Percentiles rank a stretch among this genome's conserved stretches.
Evolutionary conservation across 2,113 vertebrate species (phyloP).

Genomic region (Dasypus novemcinctus): DNA sequence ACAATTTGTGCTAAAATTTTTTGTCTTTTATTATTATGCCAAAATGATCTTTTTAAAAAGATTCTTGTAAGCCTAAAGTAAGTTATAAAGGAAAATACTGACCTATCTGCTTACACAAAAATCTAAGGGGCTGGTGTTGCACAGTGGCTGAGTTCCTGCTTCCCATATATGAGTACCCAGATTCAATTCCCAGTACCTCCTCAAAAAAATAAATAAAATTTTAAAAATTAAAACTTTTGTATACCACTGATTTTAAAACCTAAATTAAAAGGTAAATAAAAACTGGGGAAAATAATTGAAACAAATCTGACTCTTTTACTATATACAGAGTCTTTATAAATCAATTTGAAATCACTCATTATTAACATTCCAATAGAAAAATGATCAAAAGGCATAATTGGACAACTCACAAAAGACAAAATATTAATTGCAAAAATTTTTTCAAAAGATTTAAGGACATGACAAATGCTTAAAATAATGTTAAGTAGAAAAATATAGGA

Average conservation of each 20-base stretch:
- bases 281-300: slow-evolving; percentile 47
- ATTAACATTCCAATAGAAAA: slow-evolving; percentile 8
- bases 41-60: not conserved
- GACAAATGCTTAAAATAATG: not conserved
- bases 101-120: slow-evolving; percentile 3
- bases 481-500: slow-evolving; percentile 4
- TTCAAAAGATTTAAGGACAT: slow-evolving; percentile 11
- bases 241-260: not conserved
- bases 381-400: not conserved
- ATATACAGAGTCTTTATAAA: slow-evolving; percentile 35
- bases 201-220: no score
- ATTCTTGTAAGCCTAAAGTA: not conserved
- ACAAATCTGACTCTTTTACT: not conserved
- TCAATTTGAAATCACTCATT: slow-evolving; percentile 37
- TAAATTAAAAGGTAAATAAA: slow-evolving; percentile 45
- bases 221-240: not conserved
- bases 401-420: not conserved
- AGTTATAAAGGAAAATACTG: slow-evolving; percentile 17
- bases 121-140: not conserved
- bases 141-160: no score
- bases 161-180: no score
- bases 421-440: not conserved
- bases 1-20: not conserved
- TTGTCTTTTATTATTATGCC: not conserved
- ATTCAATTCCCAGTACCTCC: no score